Conservation (phyloP, 2,113 vertebrate species). For the Erpornis zantholeuca region DNA sequence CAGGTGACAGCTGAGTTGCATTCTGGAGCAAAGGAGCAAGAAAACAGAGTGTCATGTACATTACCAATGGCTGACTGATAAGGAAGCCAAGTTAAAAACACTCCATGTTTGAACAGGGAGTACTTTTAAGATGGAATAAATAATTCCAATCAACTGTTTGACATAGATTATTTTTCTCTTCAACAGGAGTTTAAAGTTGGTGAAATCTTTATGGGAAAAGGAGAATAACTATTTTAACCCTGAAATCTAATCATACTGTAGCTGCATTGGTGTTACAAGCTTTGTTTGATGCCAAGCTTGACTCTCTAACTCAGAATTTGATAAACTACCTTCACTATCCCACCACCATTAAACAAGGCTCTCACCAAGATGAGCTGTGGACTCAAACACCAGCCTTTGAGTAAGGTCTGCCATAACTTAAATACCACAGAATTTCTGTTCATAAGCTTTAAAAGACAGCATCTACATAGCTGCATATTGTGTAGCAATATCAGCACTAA, state of each 20-base stretch:
- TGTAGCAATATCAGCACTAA: not conserved
- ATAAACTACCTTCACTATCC: not conserved
- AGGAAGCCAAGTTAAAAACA: not conserved
- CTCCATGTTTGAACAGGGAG: not conserved
- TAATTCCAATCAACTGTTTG: not conserved
- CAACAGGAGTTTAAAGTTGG: not conserved
- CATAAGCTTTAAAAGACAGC: not conserved
- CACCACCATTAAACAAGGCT: not conserved
- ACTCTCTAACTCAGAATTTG: not conserved
- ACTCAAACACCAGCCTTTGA: not conserved
- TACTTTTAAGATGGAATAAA: not conserved
- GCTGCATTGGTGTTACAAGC: not conserved
- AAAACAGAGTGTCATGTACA: not conserved
- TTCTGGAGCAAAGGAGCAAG: slow-evolving; percentile 70
- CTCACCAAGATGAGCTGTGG: not conserved
- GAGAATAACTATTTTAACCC: not conserved
- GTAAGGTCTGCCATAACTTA: not conserved
- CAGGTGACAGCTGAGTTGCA: slow-evolving; percentile 75
- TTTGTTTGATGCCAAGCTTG: not conserved
- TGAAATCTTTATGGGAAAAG: not conserved
- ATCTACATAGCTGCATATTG: not conserved
- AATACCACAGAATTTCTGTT: not conserved
- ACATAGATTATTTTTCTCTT: not conserved
- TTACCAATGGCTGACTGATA: not conserved
- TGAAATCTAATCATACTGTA: not conserved